Evolutionary conservation across 2,888 invertebrate species (phyloP).

Genomic region (Pterostichus niger): DNA sequence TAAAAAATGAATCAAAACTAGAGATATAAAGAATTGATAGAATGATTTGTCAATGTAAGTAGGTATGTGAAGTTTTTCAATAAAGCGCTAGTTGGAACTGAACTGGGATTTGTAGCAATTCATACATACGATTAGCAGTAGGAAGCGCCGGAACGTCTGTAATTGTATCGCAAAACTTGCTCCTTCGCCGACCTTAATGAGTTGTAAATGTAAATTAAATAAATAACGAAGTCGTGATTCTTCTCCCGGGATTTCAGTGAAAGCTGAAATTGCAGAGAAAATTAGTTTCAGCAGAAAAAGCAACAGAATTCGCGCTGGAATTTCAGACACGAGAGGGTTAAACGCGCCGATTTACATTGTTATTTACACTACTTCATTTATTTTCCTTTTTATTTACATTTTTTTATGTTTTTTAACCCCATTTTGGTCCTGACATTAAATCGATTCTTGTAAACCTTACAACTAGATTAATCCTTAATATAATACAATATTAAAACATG

Average conservation of each 20-base stretch:
- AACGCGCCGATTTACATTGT: slow-evolving; percentile 59
- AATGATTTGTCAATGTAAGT: too few relatives aligned
- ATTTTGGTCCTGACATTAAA: neutral
- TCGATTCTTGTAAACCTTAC: neutral
- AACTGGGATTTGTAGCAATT: slow-evolving; percentile 43
- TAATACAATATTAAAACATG: neutral
- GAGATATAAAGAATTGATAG: too few relatives aligned
- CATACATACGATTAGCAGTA: slow-evolving; percentile 45
- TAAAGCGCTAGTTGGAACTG: neutral
- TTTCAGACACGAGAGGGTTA: slow-evolving; percentile 54
- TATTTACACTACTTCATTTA: slow-evolving; percentile 58
- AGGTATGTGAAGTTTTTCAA: neutral
- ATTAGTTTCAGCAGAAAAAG: slow-evolving; percentile 63
- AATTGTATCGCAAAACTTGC: slow-evolving; percentile 53
- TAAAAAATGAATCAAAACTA: too few relatives aligned
- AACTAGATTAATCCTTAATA: neutral
- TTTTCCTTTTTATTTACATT: slow-evolving; percentile 43
- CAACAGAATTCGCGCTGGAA: slow-evolving; percentile 55
- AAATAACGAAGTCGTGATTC: slow-evolving; percentile 65
- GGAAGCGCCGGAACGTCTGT: slow-evolving; percentile 32
- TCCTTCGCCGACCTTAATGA: slow-evolving; percentile 56
- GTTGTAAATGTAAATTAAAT: slow-evolving; percentile 66
- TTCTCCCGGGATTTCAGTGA: slow-evolving; percentile 62
- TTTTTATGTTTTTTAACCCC: slow-evolving; percentile 23
- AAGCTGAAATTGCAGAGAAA: slow-evolving; percentile 62